A percentile compares a stretch with the other conserved stretches of the same genome.
These are phyloP conservation scores for Sebastes iracundus DNA, from an alignment of 2,797 vertebrate species.

Conservation along the genomic window DNA sequence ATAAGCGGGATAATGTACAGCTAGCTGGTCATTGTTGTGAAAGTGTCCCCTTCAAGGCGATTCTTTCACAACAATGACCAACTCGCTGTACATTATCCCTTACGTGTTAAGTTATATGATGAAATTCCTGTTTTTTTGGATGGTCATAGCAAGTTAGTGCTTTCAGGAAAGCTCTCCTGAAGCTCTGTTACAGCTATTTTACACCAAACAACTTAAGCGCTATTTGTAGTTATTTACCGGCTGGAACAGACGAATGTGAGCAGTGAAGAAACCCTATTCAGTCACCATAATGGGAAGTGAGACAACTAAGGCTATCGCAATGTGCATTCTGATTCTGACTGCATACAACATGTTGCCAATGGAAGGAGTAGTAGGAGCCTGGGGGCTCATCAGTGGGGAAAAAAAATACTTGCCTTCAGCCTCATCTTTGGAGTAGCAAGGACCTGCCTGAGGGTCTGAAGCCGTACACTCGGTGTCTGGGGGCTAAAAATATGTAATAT, in stretches of 20 bases:
- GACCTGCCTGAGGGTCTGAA: slow-evolving; percentile 24
- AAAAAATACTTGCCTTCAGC: slow-evolving; percentile 5
- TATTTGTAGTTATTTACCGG: not conserved
- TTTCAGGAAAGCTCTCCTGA: not conserved
- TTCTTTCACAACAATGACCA: no score
- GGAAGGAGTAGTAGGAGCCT: not conserved
- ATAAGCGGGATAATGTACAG: no score
- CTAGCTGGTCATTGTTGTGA: no score
- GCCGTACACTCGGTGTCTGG: not conserved
- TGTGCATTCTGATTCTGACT: slow-evolving; percentile 3
- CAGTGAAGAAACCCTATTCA: not conserved
- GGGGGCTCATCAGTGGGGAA: not conserved
- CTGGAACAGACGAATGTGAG: not conserved
- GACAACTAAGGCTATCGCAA: not conserved
- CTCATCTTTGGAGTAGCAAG: slow-evolving; percentile 16
- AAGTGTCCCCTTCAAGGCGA: no score
- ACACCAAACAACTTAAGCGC: not conserved
- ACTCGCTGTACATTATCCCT: no score
- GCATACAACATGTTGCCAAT: slow-evolving; percentile 16
- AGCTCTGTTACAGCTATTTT: not conserved
- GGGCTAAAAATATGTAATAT: slow-evolving; percentile 10
- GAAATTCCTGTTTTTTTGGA: not conserved
- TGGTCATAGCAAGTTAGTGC: not conserved
- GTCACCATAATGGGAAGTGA: not conserved
- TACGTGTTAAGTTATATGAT: not conserved